These are phyloP conservation scores for Peromyscus eremicus DNA, from an alignment of 2,797 vertebrate species.

Conservation along the genomic window DNA sequence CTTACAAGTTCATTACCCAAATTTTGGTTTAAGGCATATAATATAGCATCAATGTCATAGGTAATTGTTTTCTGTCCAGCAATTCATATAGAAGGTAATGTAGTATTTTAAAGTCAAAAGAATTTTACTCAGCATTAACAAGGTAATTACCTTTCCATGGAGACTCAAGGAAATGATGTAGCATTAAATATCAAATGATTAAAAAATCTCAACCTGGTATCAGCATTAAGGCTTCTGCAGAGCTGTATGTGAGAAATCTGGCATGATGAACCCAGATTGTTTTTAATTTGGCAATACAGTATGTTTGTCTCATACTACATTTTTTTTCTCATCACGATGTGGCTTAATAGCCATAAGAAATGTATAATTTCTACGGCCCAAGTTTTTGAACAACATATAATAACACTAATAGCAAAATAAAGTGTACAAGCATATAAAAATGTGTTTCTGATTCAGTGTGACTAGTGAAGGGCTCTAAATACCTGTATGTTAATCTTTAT, in stretches of 20 bases:
- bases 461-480: too few species aligned
- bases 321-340: neutral
- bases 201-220: slow-evolving; percentile 80
- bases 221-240: slow-evolving; percentile 78
- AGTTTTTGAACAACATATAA: neutral
- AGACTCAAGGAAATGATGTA: slow-evolving; percentile 68
- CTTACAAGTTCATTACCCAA: neutral
- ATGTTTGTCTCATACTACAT: neutral
- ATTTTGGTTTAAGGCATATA: neutral
- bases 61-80: neutral
- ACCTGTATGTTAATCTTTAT: too few species aligned
- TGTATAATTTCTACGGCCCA: neutral
- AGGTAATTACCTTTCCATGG: slow-evolving; percentile 77
- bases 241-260: slow-evolving; percentile 68
- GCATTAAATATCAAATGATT: slow-evolving; percentile 85
- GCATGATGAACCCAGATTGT: neutral
- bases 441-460: neutral
- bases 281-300: neutral
- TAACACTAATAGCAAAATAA: neutral
- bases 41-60: neutral
- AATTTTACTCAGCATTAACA: slow-evolving; percentile 67
- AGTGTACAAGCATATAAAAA: neutral
- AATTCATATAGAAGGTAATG: neutral
- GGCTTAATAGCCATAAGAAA: accelerated
- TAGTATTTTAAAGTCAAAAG: slow-evolving; percentile 60